Conservation (phyloP, 2,888 invertebrate genomes). For the Tethea ocularis region DNA sequence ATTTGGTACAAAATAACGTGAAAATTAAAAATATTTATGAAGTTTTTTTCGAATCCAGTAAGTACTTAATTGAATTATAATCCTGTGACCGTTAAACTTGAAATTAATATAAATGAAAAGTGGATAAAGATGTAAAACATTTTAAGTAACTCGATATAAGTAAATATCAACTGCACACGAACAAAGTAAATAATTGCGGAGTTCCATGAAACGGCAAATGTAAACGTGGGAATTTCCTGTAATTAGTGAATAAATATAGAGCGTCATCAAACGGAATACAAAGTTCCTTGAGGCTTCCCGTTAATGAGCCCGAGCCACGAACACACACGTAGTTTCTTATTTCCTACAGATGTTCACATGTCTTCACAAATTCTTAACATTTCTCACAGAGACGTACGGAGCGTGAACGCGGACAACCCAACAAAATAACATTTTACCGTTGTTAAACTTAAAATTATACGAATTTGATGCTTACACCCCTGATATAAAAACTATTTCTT, state of each 20-base stretch:
- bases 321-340: constrained; percentile 17
- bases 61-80: too few species aligned
- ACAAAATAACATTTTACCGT: constrained; percentile 26
- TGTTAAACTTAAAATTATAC: constrained; percentile 16
- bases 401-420: constrained; percentile 38
- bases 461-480: constrained; percentile 28
- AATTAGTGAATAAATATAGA: constrained; percentile 28
- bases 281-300: constrained; percentile 17
- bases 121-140: not conserved
- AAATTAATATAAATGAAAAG: not conserved
- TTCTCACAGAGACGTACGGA: constrained; percentile 48
- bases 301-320: constrained; percentile 26
- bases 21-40: too few species aligned
- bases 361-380: constrained; percentile 52
- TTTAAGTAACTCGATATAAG: not conserved
- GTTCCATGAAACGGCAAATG: constrained; percentile 10
- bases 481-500: constrained; percentile 14
- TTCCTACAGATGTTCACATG: constrained; percentile 31
- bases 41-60: too few species aligned
- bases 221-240: constrained; percentile 18
- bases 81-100: too few species aligned
- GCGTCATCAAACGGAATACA: constrained; percentile 24
- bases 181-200: constrained; percentile 5
- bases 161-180: constrained; percentile 3
- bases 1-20: too few species aligned